Conservation (phyloP, 23 tunicate genomes). For the Botrylloides violaceus region DNA sequence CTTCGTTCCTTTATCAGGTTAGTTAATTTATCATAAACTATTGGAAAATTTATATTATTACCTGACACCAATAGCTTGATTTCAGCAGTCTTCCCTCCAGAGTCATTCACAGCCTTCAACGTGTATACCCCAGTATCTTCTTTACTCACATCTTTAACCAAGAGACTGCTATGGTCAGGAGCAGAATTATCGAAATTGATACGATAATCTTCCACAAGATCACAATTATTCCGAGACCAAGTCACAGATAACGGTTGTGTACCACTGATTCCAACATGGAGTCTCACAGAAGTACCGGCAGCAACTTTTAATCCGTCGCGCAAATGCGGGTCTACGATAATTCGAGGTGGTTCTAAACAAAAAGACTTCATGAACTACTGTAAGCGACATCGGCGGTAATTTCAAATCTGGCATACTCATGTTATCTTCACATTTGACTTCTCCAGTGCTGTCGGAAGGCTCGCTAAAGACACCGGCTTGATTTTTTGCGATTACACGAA, state of each 20-base stretch:
- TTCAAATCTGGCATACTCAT: conserved; percentile 33
- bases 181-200: conserved; percentile 35
- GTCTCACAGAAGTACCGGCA: conserved; percentile 49
- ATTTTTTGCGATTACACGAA: conserved; percentile 80
- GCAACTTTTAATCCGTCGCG: conserved; percentile 56
- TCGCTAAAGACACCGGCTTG: conserved; percentile 82
- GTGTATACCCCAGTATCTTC: conserved; percentile 62
- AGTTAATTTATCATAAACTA: neutral
- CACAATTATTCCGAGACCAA: conserved; percentile 60
- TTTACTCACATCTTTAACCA: conserved; percentile 64
- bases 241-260: conserved; percentile 55
- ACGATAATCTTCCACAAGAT: conserved; percentile 31
- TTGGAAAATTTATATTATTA: neutral
- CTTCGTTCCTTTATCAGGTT: neutral
- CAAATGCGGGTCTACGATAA: conserved; percentile 60
- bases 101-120: conserved; percentile 65
- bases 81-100: conserved; percentile 84
- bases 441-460: conserved; percentile 73
- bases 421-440: conserved; percentile 77
- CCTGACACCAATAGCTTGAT: conserved; percentile 61
- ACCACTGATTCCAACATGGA: conserved; percentile 67
- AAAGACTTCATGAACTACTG: neutral
- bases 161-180: conserved; percentile 54
- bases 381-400: neutral
- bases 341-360: conserved; percentile 44